A percentile compares a stretch with the other conserved stretches of the same genome.
These are phyloP conservation scores for Drosophila grimshawi DNA, from an alignment of 1,140 invertebrate species.

Conservation along the genomic window DNA sequence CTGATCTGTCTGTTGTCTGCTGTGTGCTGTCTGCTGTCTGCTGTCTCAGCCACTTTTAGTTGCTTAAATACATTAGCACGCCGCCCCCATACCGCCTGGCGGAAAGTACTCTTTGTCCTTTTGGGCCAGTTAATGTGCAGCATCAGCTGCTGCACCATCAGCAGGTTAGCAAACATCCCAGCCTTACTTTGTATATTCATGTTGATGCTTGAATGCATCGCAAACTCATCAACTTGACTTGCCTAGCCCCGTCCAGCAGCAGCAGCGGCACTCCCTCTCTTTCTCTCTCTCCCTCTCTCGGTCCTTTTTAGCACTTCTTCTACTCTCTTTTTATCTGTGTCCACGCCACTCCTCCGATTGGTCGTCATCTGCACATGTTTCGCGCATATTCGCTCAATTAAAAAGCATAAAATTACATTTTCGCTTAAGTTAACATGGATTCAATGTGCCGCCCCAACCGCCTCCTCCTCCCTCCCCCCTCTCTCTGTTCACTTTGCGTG, in stretches of 20 bases:
- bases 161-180: slow-evolving; percentile 27
- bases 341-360: slow-evolving; percentile 14
- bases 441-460: too few species aligned
- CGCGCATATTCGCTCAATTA: slow-evolving; percentile 81
- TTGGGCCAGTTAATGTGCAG: slow-evolving; percentile 50
- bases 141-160: slow-evolving; percentile 46
- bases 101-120: slow-evolving; percentile 20
- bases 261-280: neutral
- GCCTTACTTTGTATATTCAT: slow-evolving; percentile 63
- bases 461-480: neutral
- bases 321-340: too few species aligned
- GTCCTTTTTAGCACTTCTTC: slow-evolving; percentile 1
- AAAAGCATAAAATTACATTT: slow-evolving; percentile 83
- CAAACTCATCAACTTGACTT: slow-evolving; percentile 70
- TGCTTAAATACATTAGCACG: slow-evolving; percentile 64
- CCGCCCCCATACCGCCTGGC: neutral
- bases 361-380: slow-evolving; percentile 59
- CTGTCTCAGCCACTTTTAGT: slow-evolving; percentile 49
- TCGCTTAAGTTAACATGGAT: slow-evolving; percentile 74
- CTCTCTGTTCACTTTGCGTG: slow-evolving; percentile 2
- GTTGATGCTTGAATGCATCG: slow-evolving; percentile 76
- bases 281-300: neutral
- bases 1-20: neutral
- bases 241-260: slow-evolving; percentile 3
- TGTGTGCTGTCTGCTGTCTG: slow-evolving; percentile 22